Conservation (phyloP, 2,888 invertebrate species). For the Cosmopolites sordidus region DNA sequence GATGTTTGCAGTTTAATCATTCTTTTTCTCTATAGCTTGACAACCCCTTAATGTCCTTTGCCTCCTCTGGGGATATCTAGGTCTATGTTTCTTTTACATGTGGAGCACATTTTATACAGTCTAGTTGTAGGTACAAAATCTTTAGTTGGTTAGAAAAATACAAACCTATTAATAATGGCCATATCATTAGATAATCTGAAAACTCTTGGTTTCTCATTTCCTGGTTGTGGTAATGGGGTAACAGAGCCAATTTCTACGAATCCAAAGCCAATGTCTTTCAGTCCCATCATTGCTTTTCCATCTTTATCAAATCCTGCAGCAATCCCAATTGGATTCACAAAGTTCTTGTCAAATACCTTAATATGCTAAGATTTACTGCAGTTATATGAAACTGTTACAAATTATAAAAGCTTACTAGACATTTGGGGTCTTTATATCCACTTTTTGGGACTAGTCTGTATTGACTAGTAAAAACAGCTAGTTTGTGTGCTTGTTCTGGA, state of each 20-base stretch:
- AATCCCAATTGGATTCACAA: slow-evolving; percentile 91
- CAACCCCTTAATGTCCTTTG: no score
- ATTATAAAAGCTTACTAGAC: slow-evolving; percentile 55
- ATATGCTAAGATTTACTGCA: slow-evolving; percentile 56
- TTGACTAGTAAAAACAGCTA: slow-evolving; percentile 73
- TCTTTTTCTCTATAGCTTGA: no score
- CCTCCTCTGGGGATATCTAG: no score
- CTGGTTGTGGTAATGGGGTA: slow-evolving; percentile 88
- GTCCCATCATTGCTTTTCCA: slow-evolving; percentile 81
- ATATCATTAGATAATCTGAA: slow-evolving; percentile 81
- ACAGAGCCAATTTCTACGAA: slow-evolving; percentile 96
- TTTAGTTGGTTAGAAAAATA: background rate
- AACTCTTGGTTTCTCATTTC: slow-evolving; percentile 89
- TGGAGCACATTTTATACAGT: no score
- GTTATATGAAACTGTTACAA: background rate
- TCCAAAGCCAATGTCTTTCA: slow-evolving; percentile 85
- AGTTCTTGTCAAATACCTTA: slow-evolving; percentile 63
- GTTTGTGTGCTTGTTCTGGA: slow-evolving; percentile 78
- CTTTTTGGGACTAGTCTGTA: slow-evolving; percentile 67
- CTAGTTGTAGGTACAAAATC: no score
- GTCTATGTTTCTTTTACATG: no score
- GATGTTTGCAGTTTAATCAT: no score
- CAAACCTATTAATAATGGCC: slow-evolving; percentile 83
- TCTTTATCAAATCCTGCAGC: slow-evolving; percentile 99
- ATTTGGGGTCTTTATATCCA: slow-evolving; percentile 56